Evolutionary conservation across 2,113 vertebrate species (phyloP).

Genomic region (Uria aalge): DNA sequence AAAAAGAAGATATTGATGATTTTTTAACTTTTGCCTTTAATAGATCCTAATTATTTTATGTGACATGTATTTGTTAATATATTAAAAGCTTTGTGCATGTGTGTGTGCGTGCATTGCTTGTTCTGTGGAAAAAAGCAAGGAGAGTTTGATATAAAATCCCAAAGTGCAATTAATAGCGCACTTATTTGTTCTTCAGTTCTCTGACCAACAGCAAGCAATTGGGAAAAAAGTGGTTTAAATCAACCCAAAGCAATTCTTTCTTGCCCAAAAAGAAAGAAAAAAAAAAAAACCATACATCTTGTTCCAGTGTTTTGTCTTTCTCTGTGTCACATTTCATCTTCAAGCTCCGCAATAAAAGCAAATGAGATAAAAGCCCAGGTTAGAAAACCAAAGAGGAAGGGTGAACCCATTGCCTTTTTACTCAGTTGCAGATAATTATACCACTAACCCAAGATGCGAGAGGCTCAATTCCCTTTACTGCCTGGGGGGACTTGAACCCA

Average conservation of each 20-base stretch:
- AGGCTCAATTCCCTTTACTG: constrained; percentile 52
- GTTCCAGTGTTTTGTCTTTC: constrained; percentile 39
- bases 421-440: constrained; percentile 42
- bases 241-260: constrained; percentile 21
- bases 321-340: constrained; percentile 43
- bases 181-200: constrained; percentile 11
- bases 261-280: background rate
- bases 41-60: background rate
- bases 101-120: background rate
- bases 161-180: background rate
- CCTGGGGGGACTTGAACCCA: constrained; percentile 29
- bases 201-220: background rate
- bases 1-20: background rate
- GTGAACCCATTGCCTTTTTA: constrained; percentile 43
- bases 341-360: constrained; percentile 33
- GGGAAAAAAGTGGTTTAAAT: background rate
- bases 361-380: constrained; percentile 50
- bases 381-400: constrained; percentile 51
- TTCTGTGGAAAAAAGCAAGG: background rate
- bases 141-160: background rate
- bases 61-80: background rate
- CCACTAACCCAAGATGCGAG: background rate
- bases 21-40: background rate
- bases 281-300: background rate
- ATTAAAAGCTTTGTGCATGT: background rate